phyloP scores from a whole-genome alignment of 37 sponge, comb jelly and placozoan genomes.

The Bolinopsis microptera region DNA sequence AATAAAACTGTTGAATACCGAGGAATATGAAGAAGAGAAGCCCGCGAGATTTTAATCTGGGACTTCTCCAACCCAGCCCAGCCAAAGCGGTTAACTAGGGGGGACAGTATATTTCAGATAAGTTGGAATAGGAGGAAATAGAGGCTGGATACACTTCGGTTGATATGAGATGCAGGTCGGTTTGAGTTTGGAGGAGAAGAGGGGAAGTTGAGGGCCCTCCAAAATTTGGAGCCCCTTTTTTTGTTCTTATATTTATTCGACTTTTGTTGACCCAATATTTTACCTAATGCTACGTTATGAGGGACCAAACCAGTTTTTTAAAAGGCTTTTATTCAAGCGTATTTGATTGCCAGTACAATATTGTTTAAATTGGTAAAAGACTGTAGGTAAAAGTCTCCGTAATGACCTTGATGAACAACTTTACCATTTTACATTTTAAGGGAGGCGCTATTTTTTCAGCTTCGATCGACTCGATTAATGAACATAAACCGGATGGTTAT shows the following conservation, averaged over 20 bases:
- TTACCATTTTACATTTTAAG: not conserved
- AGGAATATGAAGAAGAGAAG: not conserved
- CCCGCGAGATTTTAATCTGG: slow-evolving; percentile 1
- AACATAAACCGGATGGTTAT: not conserved
- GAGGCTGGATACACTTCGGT: slow-evolving; percentile 23
- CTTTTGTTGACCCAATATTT: no score
- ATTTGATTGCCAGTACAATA: no score
- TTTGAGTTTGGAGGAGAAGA: slow-evolving; percentile 5
- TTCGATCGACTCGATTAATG: not conserved
- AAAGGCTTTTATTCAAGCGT: no score
- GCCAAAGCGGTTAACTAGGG: not conserved
- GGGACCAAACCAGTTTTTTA: no score
- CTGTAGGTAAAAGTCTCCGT: no score
- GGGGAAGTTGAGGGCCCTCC: slow-evolving; percentile 53
- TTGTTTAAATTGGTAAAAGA: not conserved
- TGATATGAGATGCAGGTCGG: slow-evolving; percentile 1
- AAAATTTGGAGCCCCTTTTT: slow-evolving; percentile 60
- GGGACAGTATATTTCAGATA: slow-evolving; percentile 30
- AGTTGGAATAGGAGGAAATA: slow-evolving; percentile 58
- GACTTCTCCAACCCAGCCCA: not conserved
- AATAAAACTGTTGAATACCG: not conserved
- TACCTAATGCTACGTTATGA: no score
- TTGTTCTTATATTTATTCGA: not conserved
- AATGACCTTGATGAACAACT: not conserved
- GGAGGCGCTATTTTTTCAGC: not conserved